Percentiles rank a stretch among this genome's conserved stretches.
phyloP scores from a whole-genome alignment of 2,888 invertebrate species.

The Euplagia quadripunctaria region DNA sequence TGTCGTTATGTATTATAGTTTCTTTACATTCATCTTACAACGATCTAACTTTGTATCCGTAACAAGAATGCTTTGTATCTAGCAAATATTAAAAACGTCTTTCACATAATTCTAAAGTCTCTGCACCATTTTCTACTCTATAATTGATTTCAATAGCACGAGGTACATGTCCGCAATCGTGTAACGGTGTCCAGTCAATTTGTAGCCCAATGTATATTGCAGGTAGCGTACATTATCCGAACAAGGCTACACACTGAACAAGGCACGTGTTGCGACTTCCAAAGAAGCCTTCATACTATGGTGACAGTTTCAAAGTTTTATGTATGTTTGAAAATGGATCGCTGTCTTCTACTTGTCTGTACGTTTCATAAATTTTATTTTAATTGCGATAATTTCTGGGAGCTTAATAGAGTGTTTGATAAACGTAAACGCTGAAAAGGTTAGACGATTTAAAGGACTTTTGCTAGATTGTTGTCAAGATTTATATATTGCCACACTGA shows the following conservation, averaged over 20 bases:
- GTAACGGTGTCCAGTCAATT: conserved; percentile 62
- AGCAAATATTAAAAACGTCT: too few species aligned
- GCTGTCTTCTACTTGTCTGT: background rate
- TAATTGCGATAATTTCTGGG: too few species aligned
- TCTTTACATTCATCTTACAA: too few species aligned
- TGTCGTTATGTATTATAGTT: too few species aligned
- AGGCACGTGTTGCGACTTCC: conserved; percentile 27
- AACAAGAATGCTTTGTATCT: too few species aligned
- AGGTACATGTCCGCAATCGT: conserved; percentile 48
- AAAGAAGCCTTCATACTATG: conserved; percentile 24
- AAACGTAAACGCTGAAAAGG: too few species aligned
- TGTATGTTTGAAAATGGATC: background rate
- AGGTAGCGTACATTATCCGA: conserved; percentile 33
- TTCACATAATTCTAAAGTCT: conserved; percentile 6
- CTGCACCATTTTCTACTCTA: conserved; percentile 45
- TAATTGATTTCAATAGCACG: conserved; percentile 57
- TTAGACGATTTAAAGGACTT: too few species aligned
- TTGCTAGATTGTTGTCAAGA: too few species aligned
- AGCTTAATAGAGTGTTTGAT: too few species aligned
- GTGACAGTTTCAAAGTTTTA: conserved; percentile 9
- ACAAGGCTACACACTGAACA: conserved; percentile 8
- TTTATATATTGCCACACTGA: too few species aligned
- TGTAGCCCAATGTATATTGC: conserved; percentile 45
- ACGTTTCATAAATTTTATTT: too few species aligned
- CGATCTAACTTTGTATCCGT: too few species aligned